These are phyloP conservation scores for Megaustenia siamemsis DNA, from an alignment of 2,888 invertebrate genomes.

Conservation along the genomic window DNA sequence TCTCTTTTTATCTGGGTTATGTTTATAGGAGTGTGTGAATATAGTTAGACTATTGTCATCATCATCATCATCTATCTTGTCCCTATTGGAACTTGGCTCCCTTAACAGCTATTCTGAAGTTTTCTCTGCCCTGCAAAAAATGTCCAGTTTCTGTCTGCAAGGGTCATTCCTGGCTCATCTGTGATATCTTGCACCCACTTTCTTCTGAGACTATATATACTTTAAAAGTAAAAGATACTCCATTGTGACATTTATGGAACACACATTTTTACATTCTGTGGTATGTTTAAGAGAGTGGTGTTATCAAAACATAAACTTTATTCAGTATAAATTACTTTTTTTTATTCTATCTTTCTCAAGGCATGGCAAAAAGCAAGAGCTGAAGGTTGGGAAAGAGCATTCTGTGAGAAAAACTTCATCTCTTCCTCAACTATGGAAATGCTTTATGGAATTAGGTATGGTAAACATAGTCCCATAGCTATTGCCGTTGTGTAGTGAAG, in stretches of 20 bases:
- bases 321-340: not conserved
- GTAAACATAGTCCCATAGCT: too few species aligned
- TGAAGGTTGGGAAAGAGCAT: conserved; percentile 85
- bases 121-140: too few species aligned
- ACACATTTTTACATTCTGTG: conserved; percentile 5
- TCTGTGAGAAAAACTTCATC: conserved; percentile 88
- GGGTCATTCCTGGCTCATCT: too few species aligned
- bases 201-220: too few species aligned
- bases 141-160: too few species aligned
- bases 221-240: not conserved
- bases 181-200: too few species aligned
- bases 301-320: not conserved
- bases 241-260: not conserved
- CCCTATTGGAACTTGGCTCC: too few species aligned
- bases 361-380: conserved; percentile 86
- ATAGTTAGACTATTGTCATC: too few species aligned
- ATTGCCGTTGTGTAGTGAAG: not conserved
- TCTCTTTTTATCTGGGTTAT: too few species aligned
- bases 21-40: too few species aligned
- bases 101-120: too few species aligned
- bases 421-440: conserved; percentile 92
- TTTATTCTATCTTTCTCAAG: conserved; percentile 60
- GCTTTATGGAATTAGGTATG: conserved; percentile 89
- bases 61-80: too few species aligned
- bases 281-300: not conserved